Evolutionary conservation across 2,797 vertebrate genomes (phyloP).

Genomic region (Dendrocincla fuliginosa): DNA sequence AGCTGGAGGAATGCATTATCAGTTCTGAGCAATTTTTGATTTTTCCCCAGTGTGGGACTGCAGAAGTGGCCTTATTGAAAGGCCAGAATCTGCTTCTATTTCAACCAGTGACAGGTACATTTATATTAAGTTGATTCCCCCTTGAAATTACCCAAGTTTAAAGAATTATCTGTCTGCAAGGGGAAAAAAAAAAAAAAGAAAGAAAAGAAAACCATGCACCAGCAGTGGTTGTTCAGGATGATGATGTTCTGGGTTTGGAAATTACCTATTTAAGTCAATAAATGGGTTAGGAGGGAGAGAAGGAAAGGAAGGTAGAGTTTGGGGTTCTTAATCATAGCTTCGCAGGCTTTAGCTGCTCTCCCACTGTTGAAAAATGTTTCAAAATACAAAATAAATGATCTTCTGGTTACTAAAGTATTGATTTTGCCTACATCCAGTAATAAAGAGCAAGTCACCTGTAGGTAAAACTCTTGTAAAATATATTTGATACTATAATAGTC

Average conservation of each 20-base stretch:
- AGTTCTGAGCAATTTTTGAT: conserved; percentile 68
- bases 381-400: conserved; percentile 84
- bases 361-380: conserved; percentile 82
- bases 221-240: neutral
- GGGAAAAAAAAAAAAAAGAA: no score
- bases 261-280: conserved; percentile 70
- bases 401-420: conserved; percentile 82
- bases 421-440: conserved; percentile 84
- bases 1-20: conserved; percentile 65
- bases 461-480: conserved; percentile 86
- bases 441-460: conserved; percentile 85
- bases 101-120: conserved; percentile 45
- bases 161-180: conserved; percentile 60
- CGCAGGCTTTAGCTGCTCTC: conserved; percentile 77
- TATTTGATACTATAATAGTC: conserved; percentile 86
- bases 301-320: conserved; percentile 67
- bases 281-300: conserved; percentile 70
- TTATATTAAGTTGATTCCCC: conserved; percentile 63
- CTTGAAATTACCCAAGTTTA: conserved; percentile 68
- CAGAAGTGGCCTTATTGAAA: conserved; percentile 54
- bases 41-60: conserved; percentile 62
- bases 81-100: conserved; percentile 61
- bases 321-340: conserved; percentile 84
- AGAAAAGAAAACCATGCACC: neutral
- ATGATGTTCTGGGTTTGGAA: conserved; percentile 50